Conservation (phyloP, 1,140 invertebrate species). For the Melitaea cinxia region DNA sequence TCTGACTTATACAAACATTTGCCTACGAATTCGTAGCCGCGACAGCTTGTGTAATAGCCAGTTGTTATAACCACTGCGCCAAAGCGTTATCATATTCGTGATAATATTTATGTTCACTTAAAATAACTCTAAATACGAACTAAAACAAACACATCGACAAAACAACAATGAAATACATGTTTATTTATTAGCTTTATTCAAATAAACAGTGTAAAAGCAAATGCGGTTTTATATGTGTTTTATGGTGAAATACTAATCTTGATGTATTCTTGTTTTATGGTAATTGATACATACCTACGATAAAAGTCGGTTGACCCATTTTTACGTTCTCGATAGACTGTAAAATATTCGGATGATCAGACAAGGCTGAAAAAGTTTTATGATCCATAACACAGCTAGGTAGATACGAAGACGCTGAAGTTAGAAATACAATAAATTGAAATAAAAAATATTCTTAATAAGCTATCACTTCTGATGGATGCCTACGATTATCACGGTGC, state of each 20-base stretch:
- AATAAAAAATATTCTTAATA: too few relatives aligned
- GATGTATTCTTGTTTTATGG: slow-evolving; percentile 28
- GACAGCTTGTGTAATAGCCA: too few relatives aligned
- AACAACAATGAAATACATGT: background rate
- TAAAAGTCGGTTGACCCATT: slow-evolving; percentile 32
- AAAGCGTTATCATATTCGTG: too few relatives aligned
- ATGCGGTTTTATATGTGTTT: slow-evolving; percentile 17
- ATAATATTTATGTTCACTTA: too few relatives aligned
- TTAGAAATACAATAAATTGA: too few relatives aligned
- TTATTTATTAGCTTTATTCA: background rate
- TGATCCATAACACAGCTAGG: background rate
- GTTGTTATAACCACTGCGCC: too few relatives aligned
- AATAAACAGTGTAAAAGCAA: slow-evolving; percentile 15
- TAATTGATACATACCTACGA: slow-evolving; percentile 26
- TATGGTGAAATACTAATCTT: slow-evolving; percentile 20
- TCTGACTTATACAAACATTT: too few relatives aligned
- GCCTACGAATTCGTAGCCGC: too few relatives aligned
- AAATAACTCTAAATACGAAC: too few relatives aligned
- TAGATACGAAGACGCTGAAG: background rate
- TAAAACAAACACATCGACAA: too few relatives aligned
- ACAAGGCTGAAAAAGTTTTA: background rate
- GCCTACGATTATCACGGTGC: too few relatives aligned
- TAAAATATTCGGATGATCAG: slow-evolving; percentile 14
- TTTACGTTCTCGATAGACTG: slow-evolving; percentile 5
- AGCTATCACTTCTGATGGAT: too few relatives aligned